Conservation (phyloP, 2,888 invertebrate species). For the Phanerotoma sp. region DNA sequence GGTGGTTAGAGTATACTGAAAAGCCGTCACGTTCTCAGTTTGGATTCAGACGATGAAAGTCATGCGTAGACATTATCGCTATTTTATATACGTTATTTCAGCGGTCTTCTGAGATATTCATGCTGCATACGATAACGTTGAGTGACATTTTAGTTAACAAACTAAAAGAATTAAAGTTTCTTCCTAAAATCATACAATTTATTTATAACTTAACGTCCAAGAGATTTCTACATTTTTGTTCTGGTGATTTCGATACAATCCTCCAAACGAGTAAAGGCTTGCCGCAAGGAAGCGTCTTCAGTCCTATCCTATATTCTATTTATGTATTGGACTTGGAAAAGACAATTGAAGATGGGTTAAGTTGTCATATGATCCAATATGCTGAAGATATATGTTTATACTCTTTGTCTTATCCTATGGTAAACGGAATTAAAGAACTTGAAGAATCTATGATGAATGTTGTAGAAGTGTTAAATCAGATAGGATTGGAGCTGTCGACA, state of each 20-base stretch:
- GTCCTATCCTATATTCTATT: background rate
- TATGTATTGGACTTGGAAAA: background rate
- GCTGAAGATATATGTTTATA: too few relatives aligned
- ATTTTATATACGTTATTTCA: background rate
- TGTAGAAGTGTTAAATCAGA: background rate
- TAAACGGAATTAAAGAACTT: background rate
- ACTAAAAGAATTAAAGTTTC: background rate
- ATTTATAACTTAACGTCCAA: background rate
- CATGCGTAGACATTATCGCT: constrained; percentile 11
- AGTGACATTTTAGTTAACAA: background rate
- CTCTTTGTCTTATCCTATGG: background rate
- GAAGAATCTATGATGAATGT: background rate
- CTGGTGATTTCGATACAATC: background rate
- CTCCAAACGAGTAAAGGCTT: background rate
- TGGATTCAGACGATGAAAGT: constrained; percentile 10
- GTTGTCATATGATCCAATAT: constrained; percentile 13
- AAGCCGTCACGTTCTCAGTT: constrained; percentile 2
- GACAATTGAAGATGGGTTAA: background rate
- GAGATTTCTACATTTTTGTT: background rate
- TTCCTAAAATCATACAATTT: background rate
- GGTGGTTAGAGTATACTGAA: background rate
- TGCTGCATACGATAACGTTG: constrained; percentile 11
- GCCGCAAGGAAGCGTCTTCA: background rate
- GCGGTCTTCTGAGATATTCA: constrained; percentile 12
- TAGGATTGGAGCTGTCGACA: background rate